phyloP scores from a whole-genome alignment of 2,113 vertebrate species.

The Piliocolobus tephrosceles region DNA sequence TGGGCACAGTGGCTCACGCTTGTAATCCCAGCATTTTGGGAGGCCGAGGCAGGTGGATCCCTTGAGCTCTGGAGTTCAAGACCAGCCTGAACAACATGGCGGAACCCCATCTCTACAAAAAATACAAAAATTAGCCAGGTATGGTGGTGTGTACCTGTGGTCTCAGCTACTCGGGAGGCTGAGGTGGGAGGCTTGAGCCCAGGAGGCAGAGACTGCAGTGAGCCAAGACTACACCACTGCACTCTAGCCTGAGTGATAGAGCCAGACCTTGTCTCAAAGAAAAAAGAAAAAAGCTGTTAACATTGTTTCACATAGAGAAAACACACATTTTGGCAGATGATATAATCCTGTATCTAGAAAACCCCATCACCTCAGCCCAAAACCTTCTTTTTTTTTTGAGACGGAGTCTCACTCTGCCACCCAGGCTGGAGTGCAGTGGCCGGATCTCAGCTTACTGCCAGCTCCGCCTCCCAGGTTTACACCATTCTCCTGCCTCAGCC shows the following conservation, averaged over 20 bases:
- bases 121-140: neutral
- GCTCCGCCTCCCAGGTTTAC: too few relatives aligned
- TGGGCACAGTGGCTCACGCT: neutral
- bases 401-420: too few relatives aligned
- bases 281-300: neutral
- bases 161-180: neutral
- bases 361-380: too few relatives aligned
- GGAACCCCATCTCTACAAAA: neutral
- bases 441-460: too few relatives aligned
- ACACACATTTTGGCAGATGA: too few relatives aligned
- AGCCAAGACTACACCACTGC: neutral
- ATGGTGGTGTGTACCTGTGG: neutral
- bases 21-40: neutral
- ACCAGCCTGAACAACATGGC: neutral
- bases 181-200: neutral
- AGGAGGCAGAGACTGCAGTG: neutral
- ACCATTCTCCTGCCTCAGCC: too few relatives aligned
- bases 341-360: too few relatives aligned
- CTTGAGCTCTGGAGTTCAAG: neutral
- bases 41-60: neutral
- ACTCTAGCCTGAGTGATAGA: neutral
- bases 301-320: neutral
- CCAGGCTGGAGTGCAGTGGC: too few relatives aligned
- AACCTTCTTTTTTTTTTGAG: too few relatives aligned
- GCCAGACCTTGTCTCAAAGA: neutral